Percentiles rank a stretch among this genome's conserved stretches.
Evolutionary conservation across 2,888 invertebrate species (phyloP).

Genomic region (Stenolophus ochropezus): DNA sequence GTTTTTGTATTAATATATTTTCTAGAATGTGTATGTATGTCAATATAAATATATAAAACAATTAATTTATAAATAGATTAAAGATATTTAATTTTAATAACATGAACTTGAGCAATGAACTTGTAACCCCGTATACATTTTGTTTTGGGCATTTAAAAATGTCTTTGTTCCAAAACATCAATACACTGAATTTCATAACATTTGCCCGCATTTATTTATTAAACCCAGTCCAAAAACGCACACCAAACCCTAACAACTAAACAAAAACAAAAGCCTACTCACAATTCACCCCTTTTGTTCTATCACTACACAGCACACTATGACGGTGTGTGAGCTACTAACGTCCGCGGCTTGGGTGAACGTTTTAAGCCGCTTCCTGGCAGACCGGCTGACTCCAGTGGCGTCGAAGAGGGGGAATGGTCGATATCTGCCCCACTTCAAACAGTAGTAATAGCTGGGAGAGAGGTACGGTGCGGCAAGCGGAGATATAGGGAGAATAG

Average conservation of each 20-base stretch:
- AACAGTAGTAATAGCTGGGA: background rate
- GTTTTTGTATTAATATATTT: no score
- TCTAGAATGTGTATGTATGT: no score
- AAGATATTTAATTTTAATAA: no score
- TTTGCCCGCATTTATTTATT: background rate
- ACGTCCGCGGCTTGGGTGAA: background rate
- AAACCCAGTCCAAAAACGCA: background rate
- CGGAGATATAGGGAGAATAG: background rate
- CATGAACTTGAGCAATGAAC: background rate
- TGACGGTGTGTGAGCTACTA: background rate
- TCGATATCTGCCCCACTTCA: slow-evolving; percentile 3
- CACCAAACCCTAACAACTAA: background rate
- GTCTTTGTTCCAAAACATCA: background rate
- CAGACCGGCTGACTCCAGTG: slow-evolving; percentile 18
- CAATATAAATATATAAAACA: no score
- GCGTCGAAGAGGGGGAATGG: slow-evolving; percentile 3
- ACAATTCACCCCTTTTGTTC: background rate
- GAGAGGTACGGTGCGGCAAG: background rate
- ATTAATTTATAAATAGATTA: no score
- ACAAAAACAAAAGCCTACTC: background rate
- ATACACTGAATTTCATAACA: background rate
- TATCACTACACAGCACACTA: background rate
- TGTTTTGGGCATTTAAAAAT: background rate
- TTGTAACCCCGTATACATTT: background rate
- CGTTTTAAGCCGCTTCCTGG: slow-evolving; percentile 20